Evolutionary conservation across 2,113 vertebrate genomes (phyloP), one percentile per base, ranked within the genome.

Genomic region (western clawed frog (Xenopus tropicalis)): DNA sequence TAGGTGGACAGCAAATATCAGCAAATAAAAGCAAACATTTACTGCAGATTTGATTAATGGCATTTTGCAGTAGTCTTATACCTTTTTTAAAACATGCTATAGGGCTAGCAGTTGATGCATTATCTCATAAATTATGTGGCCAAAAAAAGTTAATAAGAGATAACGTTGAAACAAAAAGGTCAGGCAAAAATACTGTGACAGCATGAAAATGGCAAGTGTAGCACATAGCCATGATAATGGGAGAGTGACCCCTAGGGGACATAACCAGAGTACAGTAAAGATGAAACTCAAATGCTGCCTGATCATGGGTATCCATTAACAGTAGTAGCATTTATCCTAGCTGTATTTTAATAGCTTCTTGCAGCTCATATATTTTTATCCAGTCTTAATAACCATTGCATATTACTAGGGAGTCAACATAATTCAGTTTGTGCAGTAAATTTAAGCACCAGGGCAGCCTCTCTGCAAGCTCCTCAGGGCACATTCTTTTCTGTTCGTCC

Each of bases 241-340:
- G 48, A 63, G 21, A 69, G 59, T 63, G 59, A 63, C 25, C 66
- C 37, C 73, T 56, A 69, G 66, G 66, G 66, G 58, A 63, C 23
- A 52, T 52, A 16, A 23, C 23, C 20, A 51, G 13, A 66, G 54
- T 17, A n/a, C 14, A n/a, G 52, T 54, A 2, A 54, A n/a, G 19
- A n/a, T 54, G 16, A 54, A 0, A 54, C 17, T 54, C 19, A 54
- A 9, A n/a, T 17, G 52, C 16, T 54, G 52, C 52, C 52, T 54
- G 1, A 14, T 11, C 12, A 48, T 17, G 14, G 12, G 14, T 48
- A 48, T 48, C 11, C 12, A 14, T 48, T 14, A 14, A 13, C 46
- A 48, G 46, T 9, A 29, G 29, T 11, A 48, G 13, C 46, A 48
- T 17, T 48, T 48, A 48, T 48, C 46, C 11, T 48, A 48, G 13